Evolutionary conservation across 2,888 invertebrate species (phyloP).

Genomic region (Trichopria drosophilae): DNA sequence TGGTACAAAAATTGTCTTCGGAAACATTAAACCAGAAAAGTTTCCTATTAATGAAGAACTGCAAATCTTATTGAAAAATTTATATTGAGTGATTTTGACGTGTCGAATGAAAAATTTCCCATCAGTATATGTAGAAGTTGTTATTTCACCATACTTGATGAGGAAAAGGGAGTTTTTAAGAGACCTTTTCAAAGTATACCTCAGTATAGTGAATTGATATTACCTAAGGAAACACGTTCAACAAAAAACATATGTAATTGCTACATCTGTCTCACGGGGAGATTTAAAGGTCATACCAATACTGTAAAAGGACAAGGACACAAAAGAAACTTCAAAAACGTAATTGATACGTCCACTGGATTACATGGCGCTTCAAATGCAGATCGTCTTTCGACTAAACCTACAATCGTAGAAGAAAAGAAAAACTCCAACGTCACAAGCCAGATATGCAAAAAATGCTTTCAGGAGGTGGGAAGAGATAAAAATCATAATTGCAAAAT

Average conservation of each 20-base stretch:
- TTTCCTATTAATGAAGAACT: no score
- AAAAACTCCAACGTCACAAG: neutral
- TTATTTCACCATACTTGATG: neutral
- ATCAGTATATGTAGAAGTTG: conserved; percentile 1
- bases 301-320: neutral
- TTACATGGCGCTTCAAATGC: conserved; percentile 1
- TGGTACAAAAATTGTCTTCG: neutral
- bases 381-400: no score
- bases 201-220: conserved; percentile 4
- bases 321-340: conserved; percentile 5
- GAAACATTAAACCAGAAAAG: neutral
- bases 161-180: neutral
- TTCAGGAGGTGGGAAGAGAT: conserved; percentile 11
- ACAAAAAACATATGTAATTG: neutral
- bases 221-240: conserved; percentile 4
- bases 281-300: conserved; percentile 11
- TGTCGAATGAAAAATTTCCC: neutral
- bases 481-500: conserved; percentile 11
- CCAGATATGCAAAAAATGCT: conserved; percentile 8
- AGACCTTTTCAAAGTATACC: conserved; percentile 1
- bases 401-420: neutral
- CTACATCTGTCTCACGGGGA: conserved; percentile 12
- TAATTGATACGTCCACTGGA: conserved; percentile 1
- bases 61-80: no score
- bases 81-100: neutral